phyloP scores from a whole-genome alignment of 2,888 invertebrate species.

The Clistopyga incitator region DNA sequence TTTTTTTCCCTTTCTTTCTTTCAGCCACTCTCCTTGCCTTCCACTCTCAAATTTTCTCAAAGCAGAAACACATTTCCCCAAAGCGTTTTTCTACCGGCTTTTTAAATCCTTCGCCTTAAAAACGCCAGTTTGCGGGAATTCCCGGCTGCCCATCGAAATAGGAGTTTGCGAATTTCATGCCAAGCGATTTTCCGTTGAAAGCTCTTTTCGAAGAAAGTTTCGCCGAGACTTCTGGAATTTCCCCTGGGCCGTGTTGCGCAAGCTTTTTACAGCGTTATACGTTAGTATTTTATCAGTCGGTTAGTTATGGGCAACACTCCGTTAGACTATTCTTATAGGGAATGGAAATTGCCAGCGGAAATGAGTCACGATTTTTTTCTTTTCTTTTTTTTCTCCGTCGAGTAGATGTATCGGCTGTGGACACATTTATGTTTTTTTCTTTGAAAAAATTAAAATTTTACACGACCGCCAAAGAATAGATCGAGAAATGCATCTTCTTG shows the following conservation, averaged over 20 bases:
- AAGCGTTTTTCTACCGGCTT: neutral
- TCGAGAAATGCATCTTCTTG: too few species aligned
- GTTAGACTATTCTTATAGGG: neutral
- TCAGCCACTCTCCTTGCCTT: conserved; percentile 9
- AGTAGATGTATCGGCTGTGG: neutral
- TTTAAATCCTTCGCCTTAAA: neutral
- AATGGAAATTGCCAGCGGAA: conserved; percentile 45
- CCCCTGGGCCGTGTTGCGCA: neutral
- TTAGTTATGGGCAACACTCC: conserved; percentile 12
- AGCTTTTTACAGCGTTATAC: conserved; percentile 11
- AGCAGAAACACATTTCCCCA: neutral
- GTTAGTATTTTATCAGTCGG: conserved; percentile 15
- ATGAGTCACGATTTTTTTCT: conserved; percentile 54
- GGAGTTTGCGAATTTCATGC: conserved; percentile 24
- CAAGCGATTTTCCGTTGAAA: conserved; percentile 15
- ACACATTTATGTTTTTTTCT: too few species aligned
- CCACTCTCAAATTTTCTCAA: conserved; percentile 2
- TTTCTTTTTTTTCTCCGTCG: neutral
- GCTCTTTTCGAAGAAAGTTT: conserved; percentile 5
- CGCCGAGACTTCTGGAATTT: neutral
- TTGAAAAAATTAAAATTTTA: too few species aligned
- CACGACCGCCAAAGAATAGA: too few species aligned
- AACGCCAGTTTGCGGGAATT: neutral
- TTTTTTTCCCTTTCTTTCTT: neutral
- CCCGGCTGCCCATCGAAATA: neutral